Conservation (phyloP, 2,888 invertebrate species). For the Nematopogon swammerdamellus region DNA sequence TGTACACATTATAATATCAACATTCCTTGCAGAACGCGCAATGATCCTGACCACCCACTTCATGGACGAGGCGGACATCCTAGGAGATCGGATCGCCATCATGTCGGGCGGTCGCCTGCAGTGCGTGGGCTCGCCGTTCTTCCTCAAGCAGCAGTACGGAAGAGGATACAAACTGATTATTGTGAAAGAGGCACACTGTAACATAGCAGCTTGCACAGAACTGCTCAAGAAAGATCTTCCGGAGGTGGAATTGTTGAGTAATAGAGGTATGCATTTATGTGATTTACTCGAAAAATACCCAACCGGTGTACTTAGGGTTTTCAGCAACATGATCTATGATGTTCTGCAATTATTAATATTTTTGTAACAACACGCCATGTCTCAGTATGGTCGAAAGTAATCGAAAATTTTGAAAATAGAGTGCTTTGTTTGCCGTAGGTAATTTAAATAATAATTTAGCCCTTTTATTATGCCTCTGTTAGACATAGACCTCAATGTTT, state of each 20-base stretch:
- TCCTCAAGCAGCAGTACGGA: constrained; percentile 80
- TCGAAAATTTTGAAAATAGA: too few relatives aligned
- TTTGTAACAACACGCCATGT: too few relatives aligned
- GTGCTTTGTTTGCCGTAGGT: too few relatives aligned
- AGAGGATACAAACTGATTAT: constrained; percentile 78
- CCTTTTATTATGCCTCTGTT: too few relatives aligned
- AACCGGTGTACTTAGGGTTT: too few relatives aligned
- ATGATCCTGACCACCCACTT: constrained; percentile 82
- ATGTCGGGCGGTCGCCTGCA: constrained; percentile 79
- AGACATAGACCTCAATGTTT: neutral
- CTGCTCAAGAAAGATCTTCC: constrained; percentile 64
- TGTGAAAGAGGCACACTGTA: constrained; percentile 30
- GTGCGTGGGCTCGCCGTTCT: constrained; percentile 78
- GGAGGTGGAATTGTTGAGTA: constrained; percentile 60
- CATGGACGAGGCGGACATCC: constrained; percentile 88
- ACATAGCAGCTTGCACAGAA: constrained; percentile 37
- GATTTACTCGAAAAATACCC: too few relatives aligned
- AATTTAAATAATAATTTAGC: too few relatives aligned
- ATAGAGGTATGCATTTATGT: too few relatives aligned
- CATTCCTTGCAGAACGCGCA: constrained; percentile 55
- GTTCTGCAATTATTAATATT: too few relatives aligned
- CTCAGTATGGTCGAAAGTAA: too few relatives aligned
- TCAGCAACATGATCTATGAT: too few relatives aligned
- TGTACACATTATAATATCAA: too few relatives aligned
- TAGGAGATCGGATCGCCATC: constrained; percentile 85